phyloP scores from a whole-genome alignment of 2,797 vertebrate genomes.

The Sebastes miniatus region DNA sequence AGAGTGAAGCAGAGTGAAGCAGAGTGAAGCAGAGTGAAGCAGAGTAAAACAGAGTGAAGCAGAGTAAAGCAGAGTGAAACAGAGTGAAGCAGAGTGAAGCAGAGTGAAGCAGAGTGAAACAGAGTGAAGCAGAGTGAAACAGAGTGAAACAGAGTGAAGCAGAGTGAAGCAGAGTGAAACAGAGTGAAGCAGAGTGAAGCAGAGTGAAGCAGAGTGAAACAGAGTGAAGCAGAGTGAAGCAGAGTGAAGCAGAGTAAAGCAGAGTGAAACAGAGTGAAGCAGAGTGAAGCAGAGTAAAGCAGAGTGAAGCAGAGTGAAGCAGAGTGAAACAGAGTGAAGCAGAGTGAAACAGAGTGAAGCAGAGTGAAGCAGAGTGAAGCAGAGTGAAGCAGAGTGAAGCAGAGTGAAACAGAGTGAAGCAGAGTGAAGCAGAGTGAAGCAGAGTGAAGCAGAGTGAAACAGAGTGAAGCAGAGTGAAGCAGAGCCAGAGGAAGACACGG shows the following conservation, averaged over 20 bases:
- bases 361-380: too few relatives aligned
- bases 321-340: not conserved
- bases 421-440: not conserved
- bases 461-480: not conserved
- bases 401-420: too few relatives aligned
- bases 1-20: not conserved
- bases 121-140: not conserved
- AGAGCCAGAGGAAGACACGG: not conserved
- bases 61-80: accelerated
- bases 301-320: too few relatives aligned
- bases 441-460: not conserved
- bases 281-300: not conserved
- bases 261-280: not conserved
- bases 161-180: too few relatives aligned
- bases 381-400: not conserved
- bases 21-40: not conserved
- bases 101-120: too few relatives aligned
- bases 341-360: not conserved
- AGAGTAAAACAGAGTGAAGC: too few relatives aligned
- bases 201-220: not conserved
- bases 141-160: not conserved
- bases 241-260: not conserved
- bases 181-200: not conserved
- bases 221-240: too few relatives aligned
- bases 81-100: not conserved